Evolutionary conservation across 2,888 invertebrate species (phyloP).

Genomic region (Brachyptera putata): DNA sequence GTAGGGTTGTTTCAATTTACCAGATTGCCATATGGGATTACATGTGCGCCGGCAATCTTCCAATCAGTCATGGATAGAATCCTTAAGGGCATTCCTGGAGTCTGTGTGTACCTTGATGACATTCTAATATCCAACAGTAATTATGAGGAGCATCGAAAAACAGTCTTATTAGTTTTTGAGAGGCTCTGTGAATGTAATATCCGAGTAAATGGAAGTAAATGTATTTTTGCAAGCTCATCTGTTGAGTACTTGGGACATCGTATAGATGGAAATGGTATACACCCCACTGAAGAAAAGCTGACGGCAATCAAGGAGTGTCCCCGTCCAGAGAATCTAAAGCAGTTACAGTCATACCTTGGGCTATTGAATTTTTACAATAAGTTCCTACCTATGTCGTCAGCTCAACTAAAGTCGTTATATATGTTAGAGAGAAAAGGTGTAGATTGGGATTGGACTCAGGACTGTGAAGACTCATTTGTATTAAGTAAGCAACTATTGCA

Average conservation of each 20-base stretch:
- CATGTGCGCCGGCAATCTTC: slow-evolving; percentile 37
- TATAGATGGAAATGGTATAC: slow-evolving; percentile 9
- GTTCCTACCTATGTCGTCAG: slow-evolving; percentile 22
- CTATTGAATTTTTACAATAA: slow-evolving; percentile 24
- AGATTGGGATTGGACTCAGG: slow-evolving; percentile 5
- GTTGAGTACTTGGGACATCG: slow-evolving; percentile 8
- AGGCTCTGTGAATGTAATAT: slow-evolving; percentile 2
- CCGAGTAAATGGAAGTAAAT: neutral
- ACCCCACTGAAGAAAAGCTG: slow-evolving; percentile 18
- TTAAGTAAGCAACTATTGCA: slow-evolving; percentile 11
- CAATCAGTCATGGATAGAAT: slow-evolving; percentile 33
- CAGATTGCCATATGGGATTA: slow-evolving; percentile 10
- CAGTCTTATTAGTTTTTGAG: slow-evolving; percentile 22
- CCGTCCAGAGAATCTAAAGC: slow-evolving; percentile 11
- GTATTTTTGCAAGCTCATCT: neutral
- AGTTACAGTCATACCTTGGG: slow-evolving; percentile 25
- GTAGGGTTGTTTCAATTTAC: neutral
- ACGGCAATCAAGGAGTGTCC: slow-evolving; percentile 17
- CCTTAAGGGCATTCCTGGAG: slow-evolving; percentile 24
- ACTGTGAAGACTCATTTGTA: slow-evolving; percentile 2
- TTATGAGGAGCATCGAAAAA: slow-evolving; percentile 25
- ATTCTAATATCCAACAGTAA: slow-evolving; percentile 26
- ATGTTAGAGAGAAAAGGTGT: neutral
- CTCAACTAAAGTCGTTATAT: slow-evolving; percentile 20
- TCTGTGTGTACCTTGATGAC: slow-evolving; percentile 32